Base-by-base conservation (phyloP, 2,888 invertebrate species). In the Thelaira solivaga region DNA sequence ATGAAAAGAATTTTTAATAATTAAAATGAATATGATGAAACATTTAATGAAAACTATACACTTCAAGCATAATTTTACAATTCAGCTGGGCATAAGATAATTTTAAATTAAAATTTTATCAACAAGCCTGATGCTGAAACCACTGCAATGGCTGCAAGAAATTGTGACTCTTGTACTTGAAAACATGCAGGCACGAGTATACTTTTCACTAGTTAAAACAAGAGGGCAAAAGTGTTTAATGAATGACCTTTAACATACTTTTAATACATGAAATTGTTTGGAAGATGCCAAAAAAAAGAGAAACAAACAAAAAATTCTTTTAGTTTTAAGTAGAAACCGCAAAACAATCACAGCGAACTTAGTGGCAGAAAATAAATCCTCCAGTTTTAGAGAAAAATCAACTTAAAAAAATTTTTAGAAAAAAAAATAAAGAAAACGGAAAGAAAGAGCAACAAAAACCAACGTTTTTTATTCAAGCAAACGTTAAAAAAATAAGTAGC, bases 241-340 rank as follows among this genome's bases (percentile, higher is more conserved):
- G 69, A 64, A 65, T 65, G 69, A 74, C 74, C 69, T 78, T 78
- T 61, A 78, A 73, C 68, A 73, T 64, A 69, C 68, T 64, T 73
- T 77, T 77, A 73, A 64, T 69, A 61, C 74, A 69, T 53, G 53
- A 78, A 78, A 78, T 74, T 74, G 78, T 16, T 69, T 61, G 74
- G 59, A 69, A 69, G 74, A 73, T 69, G 62, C 68, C 31, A 62
- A 69, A 73, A 69, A 51, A n/a, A n/a, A n/a, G n/a, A n/a, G n/a
- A n/a, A 24, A 43, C 22, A 8, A 64, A 53, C 18, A 51, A 13
- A 20, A 45, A 41, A 29, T 24, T 24, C 34, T 49, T 18, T 24
- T 36, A 13, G 1, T 31, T 31, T 24, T 18, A 39, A 43, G 16
- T 26, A 55, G 45, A 43, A 61, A 36, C 59, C 51, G 29, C 49